Percentiles rank a stretch among this genome's conserved stretches.
Evolutionary conservation across 2,888 invertebrate genomes (phyloP).

Genomic region (Schrankia costaestrigalis): DNA sequence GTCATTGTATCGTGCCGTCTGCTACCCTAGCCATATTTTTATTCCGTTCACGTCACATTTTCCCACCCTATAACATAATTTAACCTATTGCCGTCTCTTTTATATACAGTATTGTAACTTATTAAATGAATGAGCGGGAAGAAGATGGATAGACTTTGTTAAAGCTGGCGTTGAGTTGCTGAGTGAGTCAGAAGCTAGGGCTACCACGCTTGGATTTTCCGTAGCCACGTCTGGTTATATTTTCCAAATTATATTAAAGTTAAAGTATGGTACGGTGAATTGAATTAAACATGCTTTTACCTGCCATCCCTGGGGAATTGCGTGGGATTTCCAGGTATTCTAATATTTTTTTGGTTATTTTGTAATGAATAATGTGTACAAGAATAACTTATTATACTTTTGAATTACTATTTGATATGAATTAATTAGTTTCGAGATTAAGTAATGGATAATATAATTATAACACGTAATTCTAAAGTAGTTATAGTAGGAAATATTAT

Average conservation of each 20-base stretch:
- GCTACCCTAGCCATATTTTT: slow-evolving; percentile 46
- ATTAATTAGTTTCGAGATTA: too few species aligned
- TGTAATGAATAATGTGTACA: background rate
- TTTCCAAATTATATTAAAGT: slow-evolving; percentile 25
- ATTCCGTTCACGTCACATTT: slow-evolving; percentile 50
- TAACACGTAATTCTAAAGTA: too few species aligned
- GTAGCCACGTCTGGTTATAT: slow-evolving; percentile 9
- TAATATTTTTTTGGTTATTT: background rate
- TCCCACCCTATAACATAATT: slow-evolving; percentile 38
- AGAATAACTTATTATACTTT: too few species aligned
- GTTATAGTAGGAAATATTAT: too few species aligned
- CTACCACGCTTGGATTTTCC: slow-evolving; percentile 18
- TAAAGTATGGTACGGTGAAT: slow-evolving; percentile 14
- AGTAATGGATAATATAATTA: too few species aligned
- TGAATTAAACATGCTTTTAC: slow-evolving; percentile 24
- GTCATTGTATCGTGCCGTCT: slow-evolving; percentile 37
- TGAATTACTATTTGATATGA: too few species aligned
- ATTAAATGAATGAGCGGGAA: slow-evolving; percentile 41
- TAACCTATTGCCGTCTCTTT: slow-evolving; percentile 31
- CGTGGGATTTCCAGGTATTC: slow-evolving; percentile 8
- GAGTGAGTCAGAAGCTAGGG: slow-evolving; percentile 31
- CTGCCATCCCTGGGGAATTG: slow-evolving; percentile 12
- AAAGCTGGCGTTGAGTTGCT: slow-evolving; percentile 22
- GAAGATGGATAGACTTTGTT: slow-evolving; percentile 32
- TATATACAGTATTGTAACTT: slow-evolving; percentile 9